Base-by-base conservation (phyloP, 2,797 vertebrate genomes). In the Molossus alvarezi region DNA sequence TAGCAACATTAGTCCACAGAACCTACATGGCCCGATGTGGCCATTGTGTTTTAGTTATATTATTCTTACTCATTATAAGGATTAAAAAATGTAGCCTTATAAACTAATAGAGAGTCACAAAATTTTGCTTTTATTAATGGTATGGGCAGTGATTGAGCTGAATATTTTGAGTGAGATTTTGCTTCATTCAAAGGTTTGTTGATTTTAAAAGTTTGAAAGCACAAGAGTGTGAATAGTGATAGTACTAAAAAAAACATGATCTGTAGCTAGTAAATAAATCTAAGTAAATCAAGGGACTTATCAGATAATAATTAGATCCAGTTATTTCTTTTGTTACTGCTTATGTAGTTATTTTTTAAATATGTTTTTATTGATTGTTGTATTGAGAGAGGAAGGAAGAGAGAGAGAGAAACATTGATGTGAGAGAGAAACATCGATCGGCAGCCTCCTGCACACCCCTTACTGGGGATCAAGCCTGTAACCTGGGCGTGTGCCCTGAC, bases 61-160 rank as follows among this genome's bases (percentile, higher is more conserved):
- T 79, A 45, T 57, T 65, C 25, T 80, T 58, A 23, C 27, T 91
- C 14, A 41, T 77, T 72, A 76, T 33, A 80, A 64, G 18, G 27
- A 65, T 55, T 84, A 51, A n/a, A 87, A 58, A 58, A 76, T 60
- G 12, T 57, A 77, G 51, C 9, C 1, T 85, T 65, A 65, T n/a
- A 48, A 62, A 55, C 57, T 86, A 86, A 86, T 73, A 25, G 5
- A 60, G 1, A 0, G 10, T 57, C 41, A 76, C 53, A 76, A 58
- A 27, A 37, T 77, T 96, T 60, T 81, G 5, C 76, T 79, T 92
- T 65, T 51, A 76, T 89, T 23, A 72, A 58, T 23, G 53, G 51
- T 1, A 48, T 14, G 10, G 7, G 1, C 51, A 48, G 45, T 88
- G 27, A 89, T 4, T 53, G 23, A 81, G 21, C 10, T 65, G 15